Percentiles rank a stretch among this genome's conserved stretches.
These are phyloP conservation scores for Magallana angulata DNA, from an alignment of 1,140 invertebrate species.

Conservation along the genomic window DNA sequence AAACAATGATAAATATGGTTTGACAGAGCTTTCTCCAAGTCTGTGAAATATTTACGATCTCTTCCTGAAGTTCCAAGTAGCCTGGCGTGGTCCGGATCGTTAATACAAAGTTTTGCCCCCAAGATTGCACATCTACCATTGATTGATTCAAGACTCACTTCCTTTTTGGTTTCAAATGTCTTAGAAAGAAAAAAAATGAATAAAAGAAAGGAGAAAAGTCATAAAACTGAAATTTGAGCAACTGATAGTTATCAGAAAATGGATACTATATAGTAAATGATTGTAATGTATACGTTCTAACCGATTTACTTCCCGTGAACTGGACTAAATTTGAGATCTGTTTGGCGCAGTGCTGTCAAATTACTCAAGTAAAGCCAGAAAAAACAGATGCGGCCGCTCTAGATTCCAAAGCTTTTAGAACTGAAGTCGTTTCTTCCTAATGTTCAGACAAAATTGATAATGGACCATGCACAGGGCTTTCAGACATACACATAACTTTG, in stretches of 20 bases:
- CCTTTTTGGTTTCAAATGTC: neutral
- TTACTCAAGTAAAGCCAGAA: too few species aligned
- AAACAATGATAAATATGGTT: neutral
- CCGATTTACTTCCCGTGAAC: too few species aligned
- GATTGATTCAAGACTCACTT: neutral
- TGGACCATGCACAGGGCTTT: neutral
- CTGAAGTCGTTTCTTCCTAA: neutral
- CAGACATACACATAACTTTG: neutral
- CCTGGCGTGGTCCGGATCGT: neutral
- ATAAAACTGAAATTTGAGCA: neutral
- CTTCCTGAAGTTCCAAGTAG: neutral
- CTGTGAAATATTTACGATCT: slow-evolving; percentile 10
- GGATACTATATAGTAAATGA: neutral
- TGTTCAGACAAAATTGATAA: slow-evolving; percentile 12
- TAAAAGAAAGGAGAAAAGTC: neutral
- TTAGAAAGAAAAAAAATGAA: neutral
- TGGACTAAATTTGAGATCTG: too few species aligned
- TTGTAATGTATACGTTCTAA: too few species aligned
- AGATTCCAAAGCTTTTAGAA: neutral
- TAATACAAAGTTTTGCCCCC: neutral
- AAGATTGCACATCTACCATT: neutral
- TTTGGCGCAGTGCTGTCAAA: too few species aligned
- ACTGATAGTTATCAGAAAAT: neutral
- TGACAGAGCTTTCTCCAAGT: slow-evolving; percentile 11
- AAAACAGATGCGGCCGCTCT: neutral